Evolutionary conservation across 1,140 invertebrate genomes (phyloP).

Genomic region (silkworm (Bombyx mori)): DNA sequence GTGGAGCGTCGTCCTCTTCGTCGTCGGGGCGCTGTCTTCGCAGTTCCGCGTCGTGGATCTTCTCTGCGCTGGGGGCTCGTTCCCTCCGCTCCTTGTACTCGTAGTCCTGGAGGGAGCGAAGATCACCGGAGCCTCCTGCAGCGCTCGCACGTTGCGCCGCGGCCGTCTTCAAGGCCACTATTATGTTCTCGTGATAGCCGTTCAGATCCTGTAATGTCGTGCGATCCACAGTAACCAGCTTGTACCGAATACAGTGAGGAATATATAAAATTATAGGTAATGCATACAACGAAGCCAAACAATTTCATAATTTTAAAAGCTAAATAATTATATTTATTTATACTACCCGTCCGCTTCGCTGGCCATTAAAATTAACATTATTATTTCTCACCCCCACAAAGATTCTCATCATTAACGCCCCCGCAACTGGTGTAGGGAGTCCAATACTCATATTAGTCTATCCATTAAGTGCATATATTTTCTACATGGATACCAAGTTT

Average conservation of each 20-base stretch:
- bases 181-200: conserved; percentile 92
- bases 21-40: conserved; percentile 69
- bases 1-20: conserved; percentile 79
- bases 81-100: conserved; percentile 75
- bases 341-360: too few relatives aligned
- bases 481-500: too few relatives aligned
- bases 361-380: too few relatives aligned
- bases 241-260: too few relatives aligned
- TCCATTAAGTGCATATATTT: too few relatives aligned
- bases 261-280: not conserved
- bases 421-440: too few relatives aligned
- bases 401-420: too few relatives aligned
- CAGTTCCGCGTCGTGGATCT: conserved; percentile 75
- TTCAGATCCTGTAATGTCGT: conserved; percentile 90
- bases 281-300: not conserved
- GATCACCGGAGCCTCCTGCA: conserved; percentile 78
- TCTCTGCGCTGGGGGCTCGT: conserved; percentile 75
- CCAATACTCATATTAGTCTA: too few relatives aligned
- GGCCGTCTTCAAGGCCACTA: conserved; percentile 88
- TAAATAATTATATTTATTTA: not conserved
- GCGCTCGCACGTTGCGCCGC: conserved; percentile 77
- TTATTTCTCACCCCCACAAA: too few relatives aligned
- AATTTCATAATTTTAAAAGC: not conserved
- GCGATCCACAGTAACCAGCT: conserved; percentile 65
- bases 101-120: conserved; percentile 76